Percentiles rank a stretch among this genome's conserved stretches.
phyloP scores from a whole-genome alignment of 2,797 vertebrate genomes.

The Chaetophractus vellerosus region DNA sequence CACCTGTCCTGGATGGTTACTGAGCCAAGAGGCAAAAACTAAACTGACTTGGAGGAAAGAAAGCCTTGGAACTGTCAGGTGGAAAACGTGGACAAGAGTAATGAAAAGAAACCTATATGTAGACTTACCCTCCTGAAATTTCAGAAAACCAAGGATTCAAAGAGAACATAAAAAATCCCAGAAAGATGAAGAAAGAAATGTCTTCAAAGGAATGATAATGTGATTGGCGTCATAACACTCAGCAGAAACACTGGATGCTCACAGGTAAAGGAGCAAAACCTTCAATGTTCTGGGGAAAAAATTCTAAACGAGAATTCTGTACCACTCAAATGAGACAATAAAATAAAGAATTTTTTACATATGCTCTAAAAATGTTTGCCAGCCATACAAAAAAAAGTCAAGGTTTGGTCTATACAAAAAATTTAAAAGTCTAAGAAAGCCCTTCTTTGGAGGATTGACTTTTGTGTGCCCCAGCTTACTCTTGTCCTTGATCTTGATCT shows the following conservation, averaged over 20 bases:
- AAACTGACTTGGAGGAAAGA: not conserved
- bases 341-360: not conserved
- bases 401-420: not conserved
- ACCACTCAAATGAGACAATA: not conserved
- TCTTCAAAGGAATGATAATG: too few relatives aligned
- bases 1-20: not conserved
- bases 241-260: too few relatives aligned
- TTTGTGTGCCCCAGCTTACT: too few relatives aligned
- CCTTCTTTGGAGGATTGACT: too few relatives aligned
- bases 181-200: too few relatives aligned
- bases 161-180: too few relatives aligned
- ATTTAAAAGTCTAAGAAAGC: not conserved
- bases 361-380: conserved; percentile 14
- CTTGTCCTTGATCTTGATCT: too few relatives aligned
- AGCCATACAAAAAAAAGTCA: not conserved
- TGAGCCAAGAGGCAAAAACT: not conserved
- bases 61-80: not conserved
- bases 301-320: not conserved
- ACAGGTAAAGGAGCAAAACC: not conserved
- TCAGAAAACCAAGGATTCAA: not conserved
- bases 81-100: not conserved
- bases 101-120: not conserved
- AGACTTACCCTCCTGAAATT: not conserved
- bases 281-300: not conserved
- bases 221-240: too few relatives aligned